phyloP scores from a whole-genome alignment of 1,140 invertebrate genomes.

The Drosophila ambigua region DNA sequence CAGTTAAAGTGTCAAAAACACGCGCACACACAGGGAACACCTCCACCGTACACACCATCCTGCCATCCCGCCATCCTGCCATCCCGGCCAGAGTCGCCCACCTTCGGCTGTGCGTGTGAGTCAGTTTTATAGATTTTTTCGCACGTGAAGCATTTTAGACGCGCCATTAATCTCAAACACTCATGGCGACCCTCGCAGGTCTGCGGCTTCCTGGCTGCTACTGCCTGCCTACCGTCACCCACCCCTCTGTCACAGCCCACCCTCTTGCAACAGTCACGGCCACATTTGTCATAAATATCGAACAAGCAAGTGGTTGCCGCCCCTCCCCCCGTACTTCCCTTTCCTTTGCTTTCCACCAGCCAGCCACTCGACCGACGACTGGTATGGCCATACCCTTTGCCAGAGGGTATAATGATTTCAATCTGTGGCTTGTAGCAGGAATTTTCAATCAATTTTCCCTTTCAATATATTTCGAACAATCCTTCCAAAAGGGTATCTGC shows the following conservation, averaged over 20 bases:
- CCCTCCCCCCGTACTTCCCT: background rate
- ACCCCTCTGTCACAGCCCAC: too few relatives aligned
- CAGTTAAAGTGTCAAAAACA: conserved; percentile 80
- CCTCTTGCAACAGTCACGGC: conserved; percentile 23
- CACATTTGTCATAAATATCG: conserved; percentile 76
- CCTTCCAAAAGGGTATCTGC: too few relatives aligned
- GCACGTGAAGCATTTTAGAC: conserved; percentile 64
- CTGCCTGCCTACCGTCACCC: background rate
- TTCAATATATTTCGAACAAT: too few relatives aligned
- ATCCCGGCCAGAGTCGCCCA: background rate
- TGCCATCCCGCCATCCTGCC: too few relatives aligned
- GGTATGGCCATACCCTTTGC: background rate
- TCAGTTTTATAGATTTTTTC: conserved; percentile 61
- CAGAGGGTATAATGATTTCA: too few relatives aligned
- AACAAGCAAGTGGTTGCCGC: conserved; percentile 56
- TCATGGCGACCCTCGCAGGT: conserved; percentile 36
- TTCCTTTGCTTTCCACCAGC: background rate
- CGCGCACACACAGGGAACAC: conserved; percentile 38
- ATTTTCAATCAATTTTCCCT: too few relatives aligned
- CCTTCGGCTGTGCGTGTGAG: conserved; percentile 27
- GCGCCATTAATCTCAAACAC: conserved; percentile 65
- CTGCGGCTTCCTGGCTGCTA: conserved; percentile 2
- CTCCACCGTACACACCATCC: too few relatives aligned
- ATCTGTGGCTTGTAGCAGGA: too few relatives aligned
- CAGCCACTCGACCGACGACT: conserved; percentile 29